Evolutionary conservation across 1,140 invertebrate species (phyloP), one percentile per base, ranked within the genome.

Genomic region (Sinonovacula constricta): DNA sequence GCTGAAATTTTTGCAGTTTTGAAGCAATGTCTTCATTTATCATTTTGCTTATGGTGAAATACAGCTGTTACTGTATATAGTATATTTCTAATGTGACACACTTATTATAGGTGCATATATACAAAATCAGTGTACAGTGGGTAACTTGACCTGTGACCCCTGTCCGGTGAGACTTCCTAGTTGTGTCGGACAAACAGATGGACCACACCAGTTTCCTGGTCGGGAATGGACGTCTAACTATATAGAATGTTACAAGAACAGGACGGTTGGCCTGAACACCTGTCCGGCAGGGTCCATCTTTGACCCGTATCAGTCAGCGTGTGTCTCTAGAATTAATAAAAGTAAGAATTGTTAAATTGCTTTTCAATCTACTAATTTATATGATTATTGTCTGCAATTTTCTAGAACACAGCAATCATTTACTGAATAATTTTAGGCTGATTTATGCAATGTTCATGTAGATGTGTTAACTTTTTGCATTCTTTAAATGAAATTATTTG

Each of bases 221-320:
- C 74, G 51, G 3, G 5, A 53, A 30, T 75, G 75, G 80, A 79
- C 56, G 2, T 57, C 60, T 18, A 51, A 34, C 34, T 79, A 81
- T 63, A 45, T 81, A 30, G 45, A 63, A 15, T 81, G 80, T 65
- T 62, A 74, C 49, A 77, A 34, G 15, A 81, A 81, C 65, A 70
- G 80, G 31, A 79, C 80, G 0, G 62, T 75, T 33, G 56, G 72
- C 14, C 63, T 74, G 10, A 72, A 72, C 28, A 57, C 74, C n/a
- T 83, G 81, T 72, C 75, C 81, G 14, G 63, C 53, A 30, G 66
- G 70, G n/a, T 45, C 68, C 7, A 66, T 80, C 10, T 83, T 78
- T 34, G 56, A 83, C 24, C 81, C 81, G 2, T 54, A 69, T 26
- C 70, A 56, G n/a, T 34, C 77, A 2, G 69, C 69, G 1, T 72